Conservation (phyloP, 1,140 invertebrate genomes). For the Tetraneura akinire region DNA sequence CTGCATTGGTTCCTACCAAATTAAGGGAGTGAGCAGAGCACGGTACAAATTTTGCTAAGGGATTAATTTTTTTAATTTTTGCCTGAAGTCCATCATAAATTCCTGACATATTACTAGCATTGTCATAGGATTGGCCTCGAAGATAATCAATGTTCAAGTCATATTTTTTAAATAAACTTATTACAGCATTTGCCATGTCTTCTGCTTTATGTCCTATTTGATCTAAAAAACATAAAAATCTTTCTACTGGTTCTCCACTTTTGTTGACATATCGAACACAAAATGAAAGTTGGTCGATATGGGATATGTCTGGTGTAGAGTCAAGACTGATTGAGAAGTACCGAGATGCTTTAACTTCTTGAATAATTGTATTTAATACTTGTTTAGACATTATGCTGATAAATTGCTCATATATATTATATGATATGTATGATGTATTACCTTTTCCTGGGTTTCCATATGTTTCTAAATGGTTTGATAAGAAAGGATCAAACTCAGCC, state of each 20-base stretch:
- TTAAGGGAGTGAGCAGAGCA: conserved; percentile 58
- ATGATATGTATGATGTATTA: conserved; percentile 48
- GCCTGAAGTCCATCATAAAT: conserved; percentile 56
- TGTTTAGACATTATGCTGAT: conserved; percentile 1
- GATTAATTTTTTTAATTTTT: conserved; percentile 54
- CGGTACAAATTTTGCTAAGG: conserved; percentile 55
- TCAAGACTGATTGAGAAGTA: conserved; percentile 57
- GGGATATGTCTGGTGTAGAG: conserved; percentile 58
- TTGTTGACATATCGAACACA: no score
- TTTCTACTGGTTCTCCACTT: no score
- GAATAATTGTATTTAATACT: background rate
- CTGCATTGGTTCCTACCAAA: conserved; percentile 56
- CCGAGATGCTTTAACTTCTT: conserved; percentile 56
- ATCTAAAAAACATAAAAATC: conserved; percentile 51
- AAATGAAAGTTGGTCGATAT: conserved; percentile 58
- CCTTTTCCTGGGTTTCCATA: conserved; percentile 21
- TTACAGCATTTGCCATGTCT: conserved; percentile 48
- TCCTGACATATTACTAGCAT: conserved; percentile 57
- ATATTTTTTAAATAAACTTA: conserved; percentile 48
- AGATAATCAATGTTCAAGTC: conserved; percentile 55
- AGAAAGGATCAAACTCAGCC: conserved; percentile 7
- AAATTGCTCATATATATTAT: conserved; percentile 7
- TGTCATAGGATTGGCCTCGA: conserved; percentile 57
- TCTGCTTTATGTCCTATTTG: conserved; percentile 46
- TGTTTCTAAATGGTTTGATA: conserved; percentile 1